phyloP scores from a whole-genome alignment of 2,888 invertebrate genomes.

The Drosophila kambysellisi region DNA sequence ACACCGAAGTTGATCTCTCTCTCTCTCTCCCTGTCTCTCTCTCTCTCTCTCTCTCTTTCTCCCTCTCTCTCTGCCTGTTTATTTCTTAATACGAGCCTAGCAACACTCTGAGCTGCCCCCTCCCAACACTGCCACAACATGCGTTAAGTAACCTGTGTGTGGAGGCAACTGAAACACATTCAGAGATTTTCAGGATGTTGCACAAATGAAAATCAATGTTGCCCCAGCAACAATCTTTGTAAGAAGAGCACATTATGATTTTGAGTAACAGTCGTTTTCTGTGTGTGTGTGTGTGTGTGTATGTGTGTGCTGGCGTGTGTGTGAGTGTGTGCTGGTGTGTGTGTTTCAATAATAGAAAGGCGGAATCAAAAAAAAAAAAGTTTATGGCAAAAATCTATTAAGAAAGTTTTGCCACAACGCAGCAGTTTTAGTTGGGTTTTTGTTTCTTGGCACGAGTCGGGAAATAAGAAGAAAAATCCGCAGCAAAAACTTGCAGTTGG shows the following conservation, averaged over 20 bases:
- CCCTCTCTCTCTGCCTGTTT: neutral
- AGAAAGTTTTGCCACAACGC: slow-evolving; percentile 75
- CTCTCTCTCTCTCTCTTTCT: neutral
- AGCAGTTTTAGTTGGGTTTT: slow-evolving; percentile 68
- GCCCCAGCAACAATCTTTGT: slow-evolving; percentile 11
- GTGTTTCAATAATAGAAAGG: slow-evolving; percentile 34
- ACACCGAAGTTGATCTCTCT: neutral
- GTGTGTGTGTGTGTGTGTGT: neutral
- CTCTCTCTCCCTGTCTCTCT: too few relatives aligned
- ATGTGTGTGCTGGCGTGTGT: neutral
- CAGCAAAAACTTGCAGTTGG: slow-evolving; percentile 64
- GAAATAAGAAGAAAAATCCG: slow-evolving; percentile 25
- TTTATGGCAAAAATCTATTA: slow-evolving; percentile 76
- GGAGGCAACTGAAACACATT: slow-evolving; percentile 16
- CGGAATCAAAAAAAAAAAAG: slow-evolving; percentile 45
- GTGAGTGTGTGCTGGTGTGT: slow-evolving; percentile 1
- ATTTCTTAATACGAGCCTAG: neutral
- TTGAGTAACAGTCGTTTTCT: slow-evolving; percentile 36
- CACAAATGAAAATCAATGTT: slow-evolving; percentile 77
- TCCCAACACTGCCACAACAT: neutral
- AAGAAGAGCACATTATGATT: slow-evolving; percentile 47
- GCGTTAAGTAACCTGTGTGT: slow-evolving; percentile 35
- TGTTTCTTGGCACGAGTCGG: slow-evolving; percentile 47
- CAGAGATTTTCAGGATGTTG: slow-evolving; percentile 57
- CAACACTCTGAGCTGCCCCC: neutral